Conservation (phyloP, 2,113 vertebrate genomes). For the Quiscalus mexicanus region DNA sequence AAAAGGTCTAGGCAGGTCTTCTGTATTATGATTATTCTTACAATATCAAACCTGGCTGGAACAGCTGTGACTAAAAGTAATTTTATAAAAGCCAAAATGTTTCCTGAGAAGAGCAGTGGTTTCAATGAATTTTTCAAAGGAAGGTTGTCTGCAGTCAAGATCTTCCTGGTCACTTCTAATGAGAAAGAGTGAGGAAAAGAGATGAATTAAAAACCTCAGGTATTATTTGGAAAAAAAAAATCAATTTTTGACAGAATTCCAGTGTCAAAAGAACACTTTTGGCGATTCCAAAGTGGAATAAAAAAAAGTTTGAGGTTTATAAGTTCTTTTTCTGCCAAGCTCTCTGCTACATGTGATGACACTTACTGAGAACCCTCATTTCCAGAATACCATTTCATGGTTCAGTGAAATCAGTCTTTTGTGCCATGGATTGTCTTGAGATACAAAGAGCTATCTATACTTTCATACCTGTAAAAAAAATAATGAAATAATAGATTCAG, state of each 20-base stretch:
- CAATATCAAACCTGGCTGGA: not conserved
- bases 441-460: not conserved
- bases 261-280: not conserved
- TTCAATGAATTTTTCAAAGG: not conserved
- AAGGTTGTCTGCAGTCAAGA: not conserved
- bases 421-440: not conserved
- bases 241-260: not conserved
- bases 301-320: not conserved
- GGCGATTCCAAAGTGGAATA: not conserved
- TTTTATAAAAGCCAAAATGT: not conserved
- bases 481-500: not conserved
- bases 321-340: not conserved
- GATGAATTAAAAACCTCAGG: not conserved
- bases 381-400: not conserved
- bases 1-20: not conserved
- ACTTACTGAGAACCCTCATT: not conserved
- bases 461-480: not conserved
- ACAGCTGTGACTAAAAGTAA: not conserved
- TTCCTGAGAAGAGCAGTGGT: not conserved
- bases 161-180: not conserved
- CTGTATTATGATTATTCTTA: not conserved
- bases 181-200: not conserved
- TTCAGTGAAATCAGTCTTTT: not conserved
- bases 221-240: not conserved
- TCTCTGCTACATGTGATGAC: not conserved